These are phyloP conservation scores for Pseudocheirus occidentalis DNA, from an alignment of 2,797 vertebrate genomes.

Conservation along the genomic window DNA sequence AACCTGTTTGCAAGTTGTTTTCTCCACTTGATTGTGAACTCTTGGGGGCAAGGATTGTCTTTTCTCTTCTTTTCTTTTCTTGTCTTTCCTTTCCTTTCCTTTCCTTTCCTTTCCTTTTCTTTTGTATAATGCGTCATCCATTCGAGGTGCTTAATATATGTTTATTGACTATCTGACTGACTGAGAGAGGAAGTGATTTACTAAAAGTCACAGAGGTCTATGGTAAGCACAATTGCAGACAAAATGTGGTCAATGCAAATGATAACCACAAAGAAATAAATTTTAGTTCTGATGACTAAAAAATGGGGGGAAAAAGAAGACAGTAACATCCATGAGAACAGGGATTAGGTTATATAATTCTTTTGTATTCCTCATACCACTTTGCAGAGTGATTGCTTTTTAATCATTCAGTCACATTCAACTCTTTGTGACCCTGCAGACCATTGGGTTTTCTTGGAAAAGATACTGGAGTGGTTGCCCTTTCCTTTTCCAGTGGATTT, in stretches of 20 bases:
- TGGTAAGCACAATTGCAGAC: background rate
- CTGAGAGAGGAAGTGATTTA: background rate
- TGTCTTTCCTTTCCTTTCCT: too few species aligned
- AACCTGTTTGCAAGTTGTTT: background rate
- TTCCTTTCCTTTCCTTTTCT: background rate
- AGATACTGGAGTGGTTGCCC: background rate
- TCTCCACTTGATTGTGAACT: background rate
- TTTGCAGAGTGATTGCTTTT: background rate
- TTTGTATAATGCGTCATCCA: background rate
- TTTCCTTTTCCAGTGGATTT: background rate
- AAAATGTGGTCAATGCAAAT: background rate
- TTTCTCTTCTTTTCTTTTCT: background rate
- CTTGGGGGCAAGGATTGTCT: background rate
- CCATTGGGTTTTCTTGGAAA: background rate
- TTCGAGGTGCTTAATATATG: background rate
- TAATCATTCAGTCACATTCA: background rate
- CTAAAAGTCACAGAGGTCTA: background rate
- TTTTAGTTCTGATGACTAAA: background rate
- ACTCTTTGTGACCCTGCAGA: background rate
- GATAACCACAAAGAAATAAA: background rate
- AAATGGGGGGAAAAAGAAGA: background rate
- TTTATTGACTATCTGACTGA: background rate
- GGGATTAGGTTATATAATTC: background rate
- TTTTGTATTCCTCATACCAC: background rate
- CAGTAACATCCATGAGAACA: background rate